Conservation (phyloP, 2,797 vertebrate species). For the Siniperca scherzeri region DNA sequence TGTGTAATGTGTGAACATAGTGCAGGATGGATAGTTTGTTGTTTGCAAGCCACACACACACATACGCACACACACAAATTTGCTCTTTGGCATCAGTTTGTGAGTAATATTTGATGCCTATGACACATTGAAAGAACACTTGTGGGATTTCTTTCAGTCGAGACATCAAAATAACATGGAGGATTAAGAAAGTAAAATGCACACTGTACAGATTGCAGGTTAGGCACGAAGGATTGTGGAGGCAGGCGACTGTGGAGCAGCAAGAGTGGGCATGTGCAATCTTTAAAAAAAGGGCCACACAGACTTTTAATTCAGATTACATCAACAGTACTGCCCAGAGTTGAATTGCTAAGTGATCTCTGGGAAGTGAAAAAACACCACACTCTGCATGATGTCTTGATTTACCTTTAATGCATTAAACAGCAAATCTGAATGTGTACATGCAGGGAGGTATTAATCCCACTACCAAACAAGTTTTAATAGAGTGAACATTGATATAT, state of each 20-base stretch:
- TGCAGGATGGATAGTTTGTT: neutral
- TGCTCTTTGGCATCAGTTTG: neutral
- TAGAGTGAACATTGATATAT: slow-evolving; percentile 15
- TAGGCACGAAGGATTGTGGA: neutral
- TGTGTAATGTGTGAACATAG: slow-evolving; percentile 18
- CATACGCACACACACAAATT: neutral
- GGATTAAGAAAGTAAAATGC: neutral
- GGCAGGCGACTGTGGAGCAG: neutral
- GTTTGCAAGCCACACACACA: neutral
- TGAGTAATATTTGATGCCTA: neutral
- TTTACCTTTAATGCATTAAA: slow-evolving; percentile 10
- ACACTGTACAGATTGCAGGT: neutral
- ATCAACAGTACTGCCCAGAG: slow-evolving; percentile 6
- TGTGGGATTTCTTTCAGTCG: neutral
- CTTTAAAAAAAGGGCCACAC: neutral
- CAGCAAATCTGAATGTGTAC: neutral
- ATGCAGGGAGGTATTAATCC: neutral
- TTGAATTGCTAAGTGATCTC: slow-evolving; percentile 1
- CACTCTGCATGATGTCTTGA: neutral
- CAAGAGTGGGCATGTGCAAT: neutral
- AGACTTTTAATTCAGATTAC: slow-evolving; percentile 20
- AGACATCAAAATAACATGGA: neutral
- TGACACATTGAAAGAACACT: neutral
- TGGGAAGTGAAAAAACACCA: neutral
- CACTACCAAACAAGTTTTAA: neutral